Base-by-base conservation (phyloP, 1,140 invertebrate species). In the Steinernema khuongi region DNA sequence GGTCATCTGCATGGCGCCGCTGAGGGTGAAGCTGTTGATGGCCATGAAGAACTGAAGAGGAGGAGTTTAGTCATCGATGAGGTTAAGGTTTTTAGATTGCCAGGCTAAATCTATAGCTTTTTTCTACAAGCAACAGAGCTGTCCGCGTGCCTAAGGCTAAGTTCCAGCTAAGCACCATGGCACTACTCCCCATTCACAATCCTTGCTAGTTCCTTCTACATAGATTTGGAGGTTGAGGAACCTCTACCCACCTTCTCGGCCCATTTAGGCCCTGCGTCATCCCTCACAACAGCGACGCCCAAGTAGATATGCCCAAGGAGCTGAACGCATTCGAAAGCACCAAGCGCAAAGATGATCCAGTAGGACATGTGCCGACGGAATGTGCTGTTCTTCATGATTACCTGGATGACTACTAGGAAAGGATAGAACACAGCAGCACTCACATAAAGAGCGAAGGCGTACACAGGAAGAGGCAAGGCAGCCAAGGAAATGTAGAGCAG, bases 1-100 rank as follows among this genome's bases (percentile, higher is more conserved):
- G 7, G 50, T 60, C 50, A 60, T 60, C 26, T 60, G 50, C 50
- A 60, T 60, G 50, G 50, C 50, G 4, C 50, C 50, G 50, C 50
- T 60, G 2, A 60, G 19, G 2, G 50, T 60, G 50, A 60, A 60
- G 50, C 50, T 60, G 22, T 60, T 60, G 11, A 60, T 22, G 22
- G 50, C 50, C 50, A 60, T 14, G 22, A 60, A 26, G 22, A 60
- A 22, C 50, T 60, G 50, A 60, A 22, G 26, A 60, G 14, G 19
- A 14, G 26, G 7, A 4, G 14, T 7, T 60, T 11, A 60, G 7
- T 41, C n/a, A n/a, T n/a, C n/a, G n/a, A n/a, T n/a, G n/a, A n/a
- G n/a, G n/a, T n/a, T n/a, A n/a, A n/a, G n/a, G n/a, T n/a, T n/a
- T n/a, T n/a, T n/a, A n/a, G n/a, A n/a, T n/a, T n/a, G n/a, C n/a